Evolutionary conservation across 1,140 invertebrate genomes (phyloP).

Genomic region (Cyclina sinensis): DNA sequence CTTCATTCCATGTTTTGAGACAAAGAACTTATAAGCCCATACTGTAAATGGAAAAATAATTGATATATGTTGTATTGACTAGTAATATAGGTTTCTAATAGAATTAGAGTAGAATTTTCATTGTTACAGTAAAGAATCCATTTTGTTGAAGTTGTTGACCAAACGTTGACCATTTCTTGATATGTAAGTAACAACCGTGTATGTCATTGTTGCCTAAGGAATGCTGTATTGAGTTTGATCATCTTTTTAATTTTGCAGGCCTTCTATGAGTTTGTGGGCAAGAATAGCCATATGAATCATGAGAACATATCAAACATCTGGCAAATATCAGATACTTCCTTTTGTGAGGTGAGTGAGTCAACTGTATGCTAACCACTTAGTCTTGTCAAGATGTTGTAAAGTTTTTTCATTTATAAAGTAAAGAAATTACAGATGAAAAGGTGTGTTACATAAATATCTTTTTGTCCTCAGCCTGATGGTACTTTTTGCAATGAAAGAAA

Average conservation of each 20-base stretch:
- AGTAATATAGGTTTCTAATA: no score
- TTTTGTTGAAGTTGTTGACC: no score
- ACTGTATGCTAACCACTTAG: no score
- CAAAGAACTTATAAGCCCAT: neutral
- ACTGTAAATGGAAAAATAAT: neutral
- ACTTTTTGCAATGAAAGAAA: no score
- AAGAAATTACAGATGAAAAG: neutral
- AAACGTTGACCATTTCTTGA: no score
- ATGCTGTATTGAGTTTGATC: no score
- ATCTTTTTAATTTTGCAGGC: slow-evolving; percentile 55
- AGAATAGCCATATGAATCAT: slow-evolving; percentile 62
- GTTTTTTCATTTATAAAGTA: neutral
- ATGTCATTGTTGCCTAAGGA: no score
- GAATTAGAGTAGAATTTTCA: no score
- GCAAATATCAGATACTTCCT: slow-evolving; percentile 70
- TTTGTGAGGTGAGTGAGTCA: slow-evolving; percentile 73
- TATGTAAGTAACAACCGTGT: no score
- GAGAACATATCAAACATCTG: slow-evolving; percentile 72
- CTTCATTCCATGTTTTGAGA: neutral
- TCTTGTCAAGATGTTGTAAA: no score
- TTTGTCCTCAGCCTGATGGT: neutral
- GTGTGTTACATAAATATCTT: neutral
- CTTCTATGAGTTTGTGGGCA: slow-evolving; percentile 71
- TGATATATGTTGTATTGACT: no score
- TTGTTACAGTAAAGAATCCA: no score